phyloP scores from a whole-genome alignment of 2,888 invertebrate species.

The Artemia sinica region DNA sequence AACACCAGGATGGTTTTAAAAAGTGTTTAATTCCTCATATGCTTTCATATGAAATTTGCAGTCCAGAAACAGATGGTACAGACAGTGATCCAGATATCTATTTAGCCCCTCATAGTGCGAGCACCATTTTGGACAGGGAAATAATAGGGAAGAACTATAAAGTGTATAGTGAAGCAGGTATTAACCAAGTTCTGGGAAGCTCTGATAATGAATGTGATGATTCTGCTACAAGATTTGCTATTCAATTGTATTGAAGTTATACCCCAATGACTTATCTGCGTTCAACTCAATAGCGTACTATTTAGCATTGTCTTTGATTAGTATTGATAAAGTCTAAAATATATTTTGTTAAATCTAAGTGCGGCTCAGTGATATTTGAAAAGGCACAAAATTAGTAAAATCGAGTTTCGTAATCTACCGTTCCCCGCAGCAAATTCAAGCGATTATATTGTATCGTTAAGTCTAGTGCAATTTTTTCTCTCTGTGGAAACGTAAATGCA shows the following conservation, averaged over 20 bases:
- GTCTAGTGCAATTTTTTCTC: too few relatives aligned
- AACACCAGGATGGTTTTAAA: slow-evolving; percentile 31
- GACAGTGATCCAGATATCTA: slow-evolving; percentile 75
- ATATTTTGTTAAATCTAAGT: too few relatives aligned
- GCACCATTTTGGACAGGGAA: not conserved
- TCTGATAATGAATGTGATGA: slow-evolving; percentile 7
- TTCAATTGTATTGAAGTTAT: slow-evolving; percentile 36
- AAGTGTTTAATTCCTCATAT: slow-evolving; percentile 43
- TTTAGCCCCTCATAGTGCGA: slow-evolving; percentile 52
- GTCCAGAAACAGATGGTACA: slow-evolving; percentile 74
- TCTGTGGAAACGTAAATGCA: too few relatives aligned
- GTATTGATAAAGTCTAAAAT: too few relatives aligned
- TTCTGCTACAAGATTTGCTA: slow-evolving; percentile 35
- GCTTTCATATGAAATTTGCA: slow-evolving; percentile 62
- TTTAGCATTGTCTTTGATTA: too few relatives aligned
- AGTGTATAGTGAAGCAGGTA: not conserved
- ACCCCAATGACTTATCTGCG: not conserved
- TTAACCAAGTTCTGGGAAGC: not conserved
- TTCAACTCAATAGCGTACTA: not conserved
- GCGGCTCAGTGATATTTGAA: too few relatives aligned
- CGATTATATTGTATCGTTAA: too few relatives aligned
- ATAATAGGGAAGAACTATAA: not conserved
- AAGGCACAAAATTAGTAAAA: too few relatives aligned
- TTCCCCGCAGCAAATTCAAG: too few relatives aligned
- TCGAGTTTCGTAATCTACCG: too few relatives aligned